Percentiles rank a stretch among this genome's conserved stretches.
Evolutionary conservation across 2,888 invertebrate species (phyloP).

Genomic region (Ptilodon capucinus): DNA sequence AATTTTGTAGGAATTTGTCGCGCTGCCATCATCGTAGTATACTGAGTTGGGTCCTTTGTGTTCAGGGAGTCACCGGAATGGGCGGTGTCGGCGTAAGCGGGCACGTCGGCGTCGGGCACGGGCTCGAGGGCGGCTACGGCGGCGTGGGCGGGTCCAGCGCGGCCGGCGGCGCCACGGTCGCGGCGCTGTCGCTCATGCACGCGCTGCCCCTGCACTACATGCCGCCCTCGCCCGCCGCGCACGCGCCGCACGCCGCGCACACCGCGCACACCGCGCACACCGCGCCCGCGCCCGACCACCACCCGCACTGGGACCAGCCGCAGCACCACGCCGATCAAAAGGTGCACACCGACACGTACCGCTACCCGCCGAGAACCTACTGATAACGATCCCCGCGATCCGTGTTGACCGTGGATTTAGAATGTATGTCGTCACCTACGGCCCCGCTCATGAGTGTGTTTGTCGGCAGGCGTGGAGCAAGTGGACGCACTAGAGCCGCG

Average conservation of each 20-base stretch:
- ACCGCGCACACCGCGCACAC: slow-evolving; percentile 51
- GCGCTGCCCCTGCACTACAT: slow-evolving; percentile 75
- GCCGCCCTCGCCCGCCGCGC: slow-evolving; percentile 59
- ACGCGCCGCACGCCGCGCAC: slow-evolving; percentile 61
- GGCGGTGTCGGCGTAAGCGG: slow-evolving; percentile 26
- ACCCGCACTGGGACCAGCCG: slow-evolving; percentile 63
- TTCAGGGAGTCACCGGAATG: slow-evolving; percentile 46
- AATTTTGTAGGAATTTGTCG: not conserved
- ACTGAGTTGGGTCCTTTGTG: not conserved
- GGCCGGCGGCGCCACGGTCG: slow-evolving; percentile 45
- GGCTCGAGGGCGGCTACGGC: slow-evolving; percentile 28
- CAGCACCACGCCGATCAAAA: slow-evolving; percentile 63
- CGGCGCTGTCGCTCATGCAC: slow-evolving; percentile 71
- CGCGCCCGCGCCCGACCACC: slow-evolving; percentile 45
- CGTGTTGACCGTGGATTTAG: too few relatives aligned
- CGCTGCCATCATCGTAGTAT: not conserved
- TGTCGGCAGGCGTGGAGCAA: slow-evolving; percentile 75
- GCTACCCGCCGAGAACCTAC: not conserved
- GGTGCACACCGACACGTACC: slow-evolving; percentile 31
- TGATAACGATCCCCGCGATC: too few relatives aligned
- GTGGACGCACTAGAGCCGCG: slow-evolving; percentile 71
- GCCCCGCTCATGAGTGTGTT: slow-evolving; percentile 9
- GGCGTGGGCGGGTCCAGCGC: slow-evolving; percentile 22
- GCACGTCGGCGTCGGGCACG: slow-evolving; percentile 17
- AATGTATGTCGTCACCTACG: not conserved